phyloP scores from a whole-genome alignment of 2,113 vertebrate genomes.

The Psammodynastes pulverulentus region DNA sequence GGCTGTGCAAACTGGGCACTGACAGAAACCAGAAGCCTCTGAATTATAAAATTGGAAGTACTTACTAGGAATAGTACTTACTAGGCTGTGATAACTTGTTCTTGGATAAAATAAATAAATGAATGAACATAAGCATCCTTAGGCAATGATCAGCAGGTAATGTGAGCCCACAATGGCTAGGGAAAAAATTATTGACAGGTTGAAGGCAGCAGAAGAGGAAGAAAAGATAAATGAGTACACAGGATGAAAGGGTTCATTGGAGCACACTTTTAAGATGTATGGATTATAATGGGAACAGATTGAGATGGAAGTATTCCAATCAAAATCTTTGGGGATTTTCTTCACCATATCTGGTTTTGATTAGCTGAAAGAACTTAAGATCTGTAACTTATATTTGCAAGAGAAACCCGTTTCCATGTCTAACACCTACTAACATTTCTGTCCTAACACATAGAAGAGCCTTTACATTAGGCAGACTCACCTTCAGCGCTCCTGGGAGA shows the following conservation, averaged over 20 bases:
- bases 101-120: background rate
- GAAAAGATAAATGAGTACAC: background rate
- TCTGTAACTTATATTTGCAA: background rate
- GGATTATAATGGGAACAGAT: background rate
- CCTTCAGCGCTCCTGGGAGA: background rate
- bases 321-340: background rate
- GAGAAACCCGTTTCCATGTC: background rate
- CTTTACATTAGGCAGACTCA: background rate
- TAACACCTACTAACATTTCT: background rate
- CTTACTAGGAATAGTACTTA: background rate
- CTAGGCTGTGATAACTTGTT: background rate
- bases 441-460: background rate
- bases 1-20: background rate
- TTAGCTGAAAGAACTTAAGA: background rate
- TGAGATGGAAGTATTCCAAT: background rate
- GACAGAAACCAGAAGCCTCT: background rate
- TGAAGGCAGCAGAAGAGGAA: background rate
- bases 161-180: background rate
- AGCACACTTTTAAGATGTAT: background rate
- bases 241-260: background rate
- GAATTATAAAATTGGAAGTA: background rate
- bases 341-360: background rate
- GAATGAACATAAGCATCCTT: background rate
- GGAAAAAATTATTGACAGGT: background rate
- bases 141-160: background rate